Percentiles rank a stretch among this genome's conserved stretches.
phyloP scores from a whole-genome alignment of 2,888 invertebrate genomes.

The Mycogona germanica region DNA sequence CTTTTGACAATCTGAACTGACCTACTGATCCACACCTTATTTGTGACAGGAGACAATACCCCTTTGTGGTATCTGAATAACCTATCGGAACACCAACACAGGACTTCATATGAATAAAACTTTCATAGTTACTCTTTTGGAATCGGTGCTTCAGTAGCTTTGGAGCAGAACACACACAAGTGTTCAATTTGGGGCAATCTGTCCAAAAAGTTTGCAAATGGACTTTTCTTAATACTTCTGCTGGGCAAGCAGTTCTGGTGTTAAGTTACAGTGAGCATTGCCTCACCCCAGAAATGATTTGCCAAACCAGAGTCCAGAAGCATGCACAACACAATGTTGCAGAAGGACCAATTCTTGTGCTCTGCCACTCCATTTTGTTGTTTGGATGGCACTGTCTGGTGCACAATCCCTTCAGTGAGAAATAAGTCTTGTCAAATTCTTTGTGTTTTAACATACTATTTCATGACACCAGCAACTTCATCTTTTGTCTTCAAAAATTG shows the following conservation, averaged over 20 bases:
- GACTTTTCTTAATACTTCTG: slow-evolving; percentile 17
- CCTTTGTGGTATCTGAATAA: too few species aligned
- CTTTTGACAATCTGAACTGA: too few species aligned
- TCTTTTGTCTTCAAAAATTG: too few species aligned
- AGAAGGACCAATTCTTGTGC: slow-evolving; percentile 23
- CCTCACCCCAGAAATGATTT: slow-evolving; percentile 23
- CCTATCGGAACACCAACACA: too few species aligned
- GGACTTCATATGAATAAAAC: too few species aligned
- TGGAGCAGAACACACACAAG: slow-evolving; percentile 22
- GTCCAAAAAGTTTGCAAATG: slow-evolving; percentile 21
- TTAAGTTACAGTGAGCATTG: slow-evolving; percentile 22
- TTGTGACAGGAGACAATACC: too few species aligned
- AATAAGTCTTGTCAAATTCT: too few species aligned
- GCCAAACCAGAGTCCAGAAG: slow-evolving; percentile 16
- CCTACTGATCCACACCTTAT: too few species aligned
- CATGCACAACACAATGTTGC: slow-evolving; percentile 20
- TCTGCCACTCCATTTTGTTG: slow-evolving; percentile 26
- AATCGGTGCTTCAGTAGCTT: slow-evolving; percentile 18
- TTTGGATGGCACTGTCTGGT: too few species aligned
- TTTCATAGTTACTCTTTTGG: slow-evolving; percentile 5
- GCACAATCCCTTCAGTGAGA: too few species aligned
- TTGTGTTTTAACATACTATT: too few species aligned
- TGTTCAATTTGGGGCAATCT: slow-evolving; percentile 18
- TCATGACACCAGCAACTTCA: too few species aligned
- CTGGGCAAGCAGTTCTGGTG: slow-evolving; percentile 22